Evolutionary conservation across 2,113 vertebrate species (phyloP).

Genomic region (Hypanus sabinus): DNA sequence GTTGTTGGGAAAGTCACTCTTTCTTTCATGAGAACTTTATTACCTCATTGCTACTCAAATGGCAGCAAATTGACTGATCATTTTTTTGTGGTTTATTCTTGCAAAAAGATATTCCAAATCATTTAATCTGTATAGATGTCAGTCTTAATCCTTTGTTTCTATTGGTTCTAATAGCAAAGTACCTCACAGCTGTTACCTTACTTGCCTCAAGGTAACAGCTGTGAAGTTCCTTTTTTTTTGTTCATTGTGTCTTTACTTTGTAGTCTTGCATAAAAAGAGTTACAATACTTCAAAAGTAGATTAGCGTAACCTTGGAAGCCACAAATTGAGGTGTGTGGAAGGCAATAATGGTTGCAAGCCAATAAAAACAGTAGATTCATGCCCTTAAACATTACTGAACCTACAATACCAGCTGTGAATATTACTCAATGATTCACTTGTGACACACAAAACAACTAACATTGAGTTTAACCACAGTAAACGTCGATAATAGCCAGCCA

Average conservation of each 20-base stretch:
- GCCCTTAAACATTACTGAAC: background rate
- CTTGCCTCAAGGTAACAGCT: background rate
- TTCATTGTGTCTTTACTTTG: constrained; percentile 19
- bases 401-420: background rate
- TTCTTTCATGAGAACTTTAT: background rate
- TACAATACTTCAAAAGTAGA: background rate
- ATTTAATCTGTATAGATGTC: background rate
- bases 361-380: background rate
- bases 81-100: background rate
- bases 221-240: background rate
- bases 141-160: constrained; percentile 1
- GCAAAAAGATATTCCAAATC: background rate
- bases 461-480: background rate
- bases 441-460: background rate
- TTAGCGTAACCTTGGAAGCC: too few relatives aligned
- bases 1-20: background rate
- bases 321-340: background rate
- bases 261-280: background rate
- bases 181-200: background rate
- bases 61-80: background rate
- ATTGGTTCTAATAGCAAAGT: background rate
- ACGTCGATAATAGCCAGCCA: too few relatives aligned
- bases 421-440: background rate
- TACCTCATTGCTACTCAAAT: background rate
- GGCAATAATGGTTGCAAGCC: background rate